Evolutionary conservation across 2,797 vertebrate species (phyloP), one percentile per base, ranked within the genome.

Genomic region (Podarcis siculus): DNA sequence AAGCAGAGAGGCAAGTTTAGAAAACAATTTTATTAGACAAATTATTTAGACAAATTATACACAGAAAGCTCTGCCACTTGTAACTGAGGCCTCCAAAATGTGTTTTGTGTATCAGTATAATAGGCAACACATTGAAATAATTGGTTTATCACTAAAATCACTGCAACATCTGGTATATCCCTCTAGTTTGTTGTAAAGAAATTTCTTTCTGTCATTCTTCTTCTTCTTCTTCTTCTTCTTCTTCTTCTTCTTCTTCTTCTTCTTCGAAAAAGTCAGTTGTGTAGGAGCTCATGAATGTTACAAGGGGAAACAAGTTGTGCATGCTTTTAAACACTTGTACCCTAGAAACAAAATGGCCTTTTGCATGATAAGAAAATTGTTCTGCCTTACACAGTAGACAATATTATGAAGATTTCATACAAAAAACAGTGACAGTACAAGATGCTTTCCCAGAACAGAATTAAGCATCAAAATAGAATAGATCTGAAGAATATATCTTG

Each of bases 31-130:
- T 99, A 99, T 99, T 99, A 99, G 99, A 99, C 99, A 99, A 99
- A 99, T 99, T 99, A 99, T 99, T 99, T 99, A 99, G 99, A 99
- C 99, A 99, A 99, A 99, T 99, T 99, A 99, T 99, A 99, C 99
- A 99, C 99, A 99, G 98, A 99, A 99, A 99, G 99, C 98, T 99
- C 98, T 98, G 98, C 98, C 98, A 99, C 98, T 99, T 98, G 97
- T 98, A 99, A 99, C 98, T 98, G 99, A 99, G 98, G 98, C 98
- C 98, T 98, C 97, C 98, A 96, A 98, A 97, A 97, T 97, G 95
- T 97, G 96, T 98, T 98, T 98, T 98, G 98, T 99, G 98, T 98
- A 98, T 98, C 98, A 97, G 97, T 98, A 98, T 98, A 99, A 98
- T 99, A 99, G 98, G 98, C 98, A 98, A 98, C 98, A 99, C 99